These are phyloP conservation scores for Epinephelus awoara DNA, from an alignment of 2,797 vertebrate species.

Conservation along the genomic window DNA sequence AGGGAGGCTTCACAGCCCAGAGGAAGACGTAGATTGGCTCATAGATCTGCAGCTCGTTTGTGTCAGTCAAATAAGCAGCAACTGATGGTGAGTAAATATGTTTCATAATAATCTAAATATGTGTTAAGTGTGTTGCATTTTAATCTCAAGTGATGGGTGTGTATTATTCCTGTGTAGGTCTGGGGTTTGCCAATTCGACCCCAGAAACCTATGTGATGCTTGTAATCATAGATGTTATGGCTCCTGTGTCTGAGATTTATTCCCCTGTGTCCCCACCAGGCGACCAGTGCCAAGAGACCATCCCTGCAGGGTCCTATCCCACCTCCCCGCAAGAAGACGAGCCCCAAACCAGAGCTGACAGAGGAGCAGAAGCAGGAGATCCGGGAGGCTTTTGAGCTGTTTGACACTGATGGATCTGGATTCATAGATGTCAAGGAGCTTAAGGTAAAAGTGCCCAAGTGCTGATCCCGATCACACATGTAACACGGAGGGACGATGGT, in stretches of 20 bases:
- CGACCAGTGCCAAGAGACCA: conserved; percentile 89
- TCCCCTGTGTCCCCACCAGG: conserved; percentile 75
- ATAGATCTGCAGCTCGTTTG: conserved; percentile 20
- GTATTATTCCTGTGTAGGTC: neutral
- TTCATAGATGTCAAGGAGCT: conserved; percentile 93
- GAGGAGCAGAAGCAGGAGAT: conserved; percentile 94
- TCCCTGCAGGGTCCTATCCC: conserved; percentile 86
- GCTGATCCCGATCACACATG: neutral
- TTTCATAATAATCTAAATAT: neutral
- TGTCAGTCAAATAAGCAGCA: conserved; percentile 24
- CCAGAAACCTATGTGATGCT: neutral
- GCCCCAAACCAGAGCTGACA: conserved; percentile 89
- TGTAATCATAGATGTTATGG: neutral
- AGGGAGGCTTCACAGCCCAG: conserved; percentile 39
- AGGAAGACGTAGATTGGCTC: conserved; percentile 47
- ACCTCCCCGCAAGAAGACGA: conserved; percentile 88
- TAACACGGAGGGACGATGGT: neutral
- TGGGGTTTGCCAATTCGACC: neutral
- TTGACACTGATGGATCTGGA: conserved; percentile 92
- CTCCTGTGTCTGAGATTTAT: too few species aligned
- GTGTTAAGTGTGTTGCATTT: neutral
- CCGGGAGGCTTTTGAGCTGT: conserved; percentile 94
- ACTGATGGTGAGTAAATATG: conserved; percentile 73
- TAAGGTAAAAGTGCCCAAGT: conserved; percentile 83
- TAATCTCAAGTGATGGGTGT: neutral